phyloP scores from a whole-genome alignment of 2,113 vertebrate genomes.

The Cyprinus carpio region DNA sequence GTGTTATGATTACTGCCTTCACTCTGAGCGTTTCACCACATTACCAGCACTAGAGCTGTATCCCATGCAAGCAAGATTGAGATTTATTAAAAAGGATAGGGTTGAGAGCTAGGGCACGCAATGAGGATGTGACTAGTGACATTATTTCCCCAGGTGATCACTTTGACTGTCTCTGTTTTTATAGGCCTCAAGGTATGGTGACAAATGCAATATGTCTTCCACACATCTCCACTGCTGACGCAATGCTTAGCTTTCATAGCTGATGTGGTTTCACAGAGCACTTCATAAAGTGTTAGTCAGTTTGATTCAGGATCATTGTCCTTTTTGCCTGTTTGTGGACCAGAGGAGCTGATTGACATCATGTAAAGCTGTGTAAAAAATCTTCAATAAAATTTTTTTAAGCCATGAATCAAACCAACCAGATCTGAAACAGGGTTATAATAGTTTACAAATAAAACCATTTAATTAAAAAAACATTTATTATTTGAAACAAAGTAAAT shows the following conservation, averaged over 20 bases:
- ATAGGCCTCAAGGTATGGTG: slow-evolving; percentile 27
- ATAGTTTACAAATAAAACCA: not conserved
- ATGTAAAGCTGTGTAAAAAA: not conserved
- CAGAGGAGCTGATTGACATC: not conserved
- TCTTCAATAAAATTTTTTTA: not conserved
- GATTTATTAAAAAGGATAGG: not conserved
- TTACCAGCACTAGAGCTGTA: not conserved
- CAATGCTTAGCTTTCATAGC: not conserved
- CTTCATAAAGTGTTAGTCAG: not conserved
- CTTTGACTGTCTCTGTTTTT: slow-evolving; percentile 15
- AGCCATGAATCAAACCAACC: not conserved
- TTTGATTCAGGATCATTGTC: not conserved
- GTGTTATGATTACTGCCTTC: not conserved
- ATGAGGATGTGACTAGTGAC: not conserved
- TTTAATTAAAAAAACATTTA: not conserved
- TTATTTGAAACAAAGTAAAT: not conserved
- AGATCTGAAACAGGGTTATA: not conserved
- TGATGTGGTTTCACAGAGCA: not conserved
- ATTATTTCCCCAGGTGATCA: slow-evolving; percentile 3
- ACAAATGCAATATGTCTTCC: slow-evolving; percentile 38
- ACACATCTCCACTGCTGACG: not conserved
- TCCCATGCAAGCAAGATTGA: not conserved
- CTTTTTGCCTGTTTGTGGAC: not conserved
- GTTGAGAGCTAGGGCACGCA: not conserved
- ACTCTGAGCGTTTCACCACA: not conserved